A percentile compares a stretch with the other conserved stretches of the same genome.
Conservation (phyloP, 2,113 vertebrate species). For the Tyto alba region DNA sequence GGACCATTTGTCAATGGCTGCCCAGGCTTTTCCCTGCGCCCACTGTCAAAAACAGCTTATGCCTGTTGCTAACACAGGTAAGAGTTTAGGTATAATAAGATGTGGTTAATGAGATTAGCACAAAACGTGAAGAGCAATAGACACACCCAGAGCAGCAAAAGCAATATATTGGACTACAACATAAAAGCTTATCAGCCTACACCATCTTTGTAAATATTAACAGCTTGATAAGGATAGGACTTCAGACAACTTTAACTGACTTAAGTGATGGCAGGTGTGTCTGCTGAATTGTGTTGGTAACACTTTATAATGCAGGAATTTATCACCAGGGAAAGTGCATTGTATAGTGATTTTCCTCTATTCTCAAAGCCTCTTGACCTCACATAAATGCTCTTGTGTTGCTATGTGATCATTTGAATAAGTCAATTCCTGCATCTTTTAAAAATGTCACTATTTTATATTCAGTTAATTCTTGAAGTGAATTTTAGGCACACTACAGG, state of each 20-base stretch:
- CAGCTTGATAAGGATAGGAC: neutral
- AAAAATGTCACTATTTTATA: neutral
- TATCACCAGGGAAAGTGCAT: neutral
- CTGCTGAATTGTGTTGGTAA: neutral
- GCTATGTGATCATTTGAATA: neutral
- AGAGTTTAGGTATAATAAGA: neutral
- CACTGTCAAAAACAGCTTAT: neutral
- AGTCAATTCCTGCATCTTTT: neutral
- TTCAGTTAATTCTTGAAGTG: neutral
- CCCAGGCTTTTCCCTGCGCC: neutral
- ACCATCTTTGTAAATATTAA: neutral
- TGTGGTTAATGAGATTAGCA: neutral
- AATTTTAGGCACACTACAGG: neutral
- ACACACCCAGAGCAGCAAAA: constrained; percentile 13
- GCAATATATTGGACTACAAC: neutral
- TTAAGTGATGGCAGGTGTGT: neutral
- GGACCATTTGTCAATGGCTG: constrained; percentile 2
- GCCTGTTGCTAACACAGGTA: neutral
- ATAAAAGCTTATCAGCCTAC: neutral
- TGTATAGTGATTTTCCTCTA: neutral
- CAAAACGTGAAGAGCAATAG: neutral
- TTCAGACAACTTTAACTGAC: neutral
- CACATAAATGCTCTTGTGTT: neutral
- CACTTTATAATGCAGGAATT: neutral
- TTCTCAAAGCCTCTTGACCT: neutral